Evolutionary conservation across 64 coral and sea anemone genomes (phyloP).

Genomic region (Porites lutea): DNA sequence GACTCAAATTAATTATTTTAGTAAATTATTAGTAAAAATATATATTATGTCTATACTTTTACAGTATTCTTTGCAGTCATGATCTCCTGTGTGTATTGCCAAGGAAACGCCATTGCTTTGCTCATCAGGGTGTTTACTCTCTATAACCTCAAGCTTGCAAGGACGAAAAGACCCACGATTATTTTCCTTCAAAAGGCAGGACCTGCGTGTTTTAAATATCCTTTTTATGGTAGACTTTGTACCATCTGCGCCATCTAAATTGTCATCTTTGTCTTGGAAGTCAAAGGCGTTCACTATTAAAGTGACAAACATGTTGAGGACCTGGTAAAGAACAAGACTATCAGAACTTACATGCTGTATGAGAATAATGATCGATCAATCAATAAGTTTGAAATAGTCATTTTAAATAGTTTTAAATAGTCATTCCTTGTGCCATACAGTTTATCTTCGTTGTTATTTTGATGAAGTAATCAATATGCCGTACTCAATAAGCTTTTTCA

Average conservation of each 20-base stretch:
- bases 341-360: too few relatives aligned
- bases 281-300: conserved; percentile 68
- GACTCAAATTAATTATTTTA: too few relatives aligned
- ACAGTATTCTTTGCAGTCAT: background rate
- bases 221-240: background rate
- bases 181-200: conserved; percentile 9
- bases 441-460: too few relatives aligned
- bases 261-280: conserved; percentile 16
- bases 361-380: too few relatives aligned
- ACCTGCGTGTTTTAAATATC: conserved; percentile 9
- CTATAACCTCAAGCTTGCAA: conserved; percentile 37
- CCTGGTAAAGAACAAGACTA: conserved; percentile 10
- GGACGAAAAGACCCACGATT: conserved; percentile 8
- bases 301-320: conserved; percentile 67
- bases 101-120: background rate
- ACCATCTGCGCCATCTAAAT: background rate
- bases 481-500: too few relatives aligned
- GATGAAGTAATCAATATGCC: too few relatives aligned
- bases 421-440: too few relatives aligned
- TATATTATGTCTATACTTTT: background rate
- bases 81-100: background rate
- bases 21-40: too few relatives aligned
- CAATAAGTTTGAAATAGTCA: too few relatives aligned
- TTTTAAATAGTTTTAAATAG: background rate
- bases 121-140: background rate